Evolutionary conservation across 1,140 invertebrate genomes (phyloP), one percentile per base, ranked within the genome.

Genomic region (Sinella curviseta): DNA sequence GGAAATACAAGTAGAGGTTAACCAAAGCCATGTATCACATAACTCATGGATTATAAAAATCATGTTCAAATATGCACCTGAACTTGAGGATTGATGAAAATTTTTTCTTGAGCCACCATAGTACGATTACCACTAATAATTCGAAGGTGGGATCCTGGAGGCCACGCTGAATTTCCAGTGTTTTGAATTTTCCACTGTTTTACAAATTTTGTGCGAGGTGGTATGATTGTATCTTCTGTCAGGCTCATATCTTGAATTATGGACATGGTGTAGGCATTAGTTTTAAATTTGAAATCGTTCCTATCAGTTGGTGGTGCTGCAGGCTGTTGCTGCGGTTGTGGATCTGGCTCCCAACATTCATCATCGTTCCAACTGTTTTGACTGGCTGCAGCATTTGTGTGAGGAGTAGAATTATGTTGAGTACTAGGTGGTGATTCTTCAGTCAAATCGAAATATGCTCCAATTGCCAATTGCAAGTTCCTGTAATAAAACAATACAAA

Each of bases 401-500:
- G 65, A 31, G 31, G 28, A 33, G 65, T 16, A 4, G 93, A 94
- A 85, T 84, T 90, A 89, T 73, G 86, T 88, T 12, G 65, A 70
- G 31, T 31, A 33, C 65, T 70, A 2, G 65, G 31, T 8, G 65
- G 31, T 79, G 89, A 89, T 84, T 94, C 92, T 84, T 82, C 81
- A 1, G 78, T 81, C 60, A 92, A 92, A 87, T 99, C 97, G 89
- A 97, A 94, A 86, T 98, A 98, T 83, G 95, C 95, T 88, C 97
- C 94, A 84, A 98, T 92, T 70, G 97, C 97, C 82, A 94, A 94
- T 89, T 98, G 96, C 70, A 99, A 88, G 88, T 98, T 99, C 96
- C 96, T 97, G 85, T 78, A 31, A 31, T 4, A 31, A 30, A 33
- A 30, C 8, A 65, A 26, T 90, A 89, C 84, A 54, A 82, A 85